Evolutionary conservation across 2,888 invertebrate species (phyloP), one percentile per base, ranked within the genome.

Genomic region (Tetragonula carbonaria): DNA sequence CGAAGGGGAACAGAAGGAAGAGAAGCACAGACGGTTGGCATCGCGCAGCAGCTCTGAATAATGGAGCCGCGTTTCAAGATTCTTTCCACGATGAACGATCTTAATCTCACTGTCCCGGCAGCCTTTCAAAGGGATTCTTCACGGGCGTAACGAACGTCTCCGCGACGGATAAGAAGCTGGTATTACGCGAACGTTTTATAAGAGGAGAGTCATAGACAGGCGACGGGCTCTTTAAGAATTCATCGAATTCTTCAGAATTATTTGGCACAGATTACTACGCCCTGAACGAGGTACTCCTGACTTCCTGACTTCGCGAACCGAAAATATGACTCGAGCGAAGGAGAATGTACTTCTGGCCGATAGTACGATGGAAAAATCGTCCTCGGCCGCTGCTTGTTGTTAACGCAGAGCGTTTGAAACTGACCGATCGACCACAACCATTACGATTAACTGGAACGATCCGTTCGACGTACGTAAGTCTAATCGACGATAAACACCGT

Each of bases 401-500:
- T 77, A 71, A 21, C 63, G 55, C 14, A 50, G 51, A 62, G 16
- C 71, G 80, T 78, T 81, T 72, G 66, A 72, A 75, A 71, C 50
- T 74, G 72, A 50, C 62, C 67, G 67, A 45, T 28, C 76, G 63
- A 21, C 55, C 78, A 45, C 45, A 63, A 73, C 70, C 73, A 78
- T 78, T 73, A 38, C 75, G 67, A 75, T 82, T 67, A 80, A 80
- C 53, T 33, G 53, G 73, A 76, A 81, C 72, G 82, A 77, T 67
- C 45, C 80, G 80, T 75, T 82, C 68, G n/a, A 76, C 75, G 73
- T 73, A 71, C 57, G 70, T 63, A 74, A 72, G 63, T 73, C 78
- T 78, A 77, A 85, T 84, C 73, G 72, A 78, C 78, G 82, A 75
- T 72, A 53, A 67, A 33, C 74, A n/a, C 72, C 68, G 70, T 81